phyloP scores from a whole-genome alignment of 1,140 invertebrate genomes.

The Pseudomyrmex sp. region DNA sequence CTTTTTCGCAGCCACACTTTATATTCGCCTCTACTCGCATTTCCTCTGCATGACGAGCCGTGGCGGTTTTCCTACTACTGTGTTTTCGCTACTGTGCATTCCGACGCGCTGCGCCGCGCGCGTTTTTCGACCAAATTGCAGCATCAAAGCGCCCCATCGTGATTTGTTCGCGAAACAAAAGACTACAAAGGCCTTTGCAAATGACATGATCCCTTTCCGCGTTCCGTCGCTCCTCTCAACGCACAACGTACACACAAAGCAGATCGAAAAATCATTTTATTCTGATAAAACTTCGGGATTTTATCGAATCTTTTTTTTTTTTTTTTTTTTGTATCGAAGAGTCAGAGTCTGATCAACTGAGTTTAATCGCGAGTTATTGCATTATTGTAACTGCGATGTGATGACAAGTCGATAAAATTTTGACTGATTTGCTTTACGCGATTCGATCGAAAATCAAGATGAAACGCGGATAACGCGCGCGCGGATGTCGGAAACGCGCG shows the following conservation, averaged over 20 bases:
- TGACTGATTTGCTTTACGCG: neutral
- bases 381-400: neutral
- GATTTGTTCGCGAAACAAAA: constrained; percentile 54
- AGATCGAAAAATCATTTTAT: neutral
- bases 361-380: neutral
- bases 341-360: neutral
- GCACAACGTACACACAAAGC: neutral
- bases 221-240: constrained; percentile 5
- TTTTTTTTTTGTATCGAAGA: neutral
- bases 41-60: constrained; percentile 28
- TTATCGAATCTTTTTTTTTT: neutral
- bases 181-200: constrained; percentile 54
- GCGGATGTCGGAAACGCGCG: neutral
- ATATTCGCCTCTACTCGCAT: constrained; percentile 20
- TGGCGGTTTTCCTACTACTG: constrained; percentile 2
- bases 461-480: neutral
- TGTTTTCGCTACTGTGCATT: constrained; percentile 43
- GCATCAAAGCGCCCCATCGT: constrained; percentile 40
- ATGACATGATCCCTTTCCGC: constrained; percentile 54
- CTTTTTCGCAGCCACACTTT: neutral
- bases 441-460: too few relatives aligned
- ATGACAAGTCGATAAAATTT: too few relatives aligned
- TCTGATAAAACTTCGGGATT: neutral
- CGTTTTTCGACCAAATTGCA: constrained; percentile 50
- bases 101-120: constrained; percentile 19